Evolutionary conservation across 2,888 invertebrate species (phyloP), one percentile per base, ranked within the genome.

Genomic region (Cataglyphis cursor): DNA sequence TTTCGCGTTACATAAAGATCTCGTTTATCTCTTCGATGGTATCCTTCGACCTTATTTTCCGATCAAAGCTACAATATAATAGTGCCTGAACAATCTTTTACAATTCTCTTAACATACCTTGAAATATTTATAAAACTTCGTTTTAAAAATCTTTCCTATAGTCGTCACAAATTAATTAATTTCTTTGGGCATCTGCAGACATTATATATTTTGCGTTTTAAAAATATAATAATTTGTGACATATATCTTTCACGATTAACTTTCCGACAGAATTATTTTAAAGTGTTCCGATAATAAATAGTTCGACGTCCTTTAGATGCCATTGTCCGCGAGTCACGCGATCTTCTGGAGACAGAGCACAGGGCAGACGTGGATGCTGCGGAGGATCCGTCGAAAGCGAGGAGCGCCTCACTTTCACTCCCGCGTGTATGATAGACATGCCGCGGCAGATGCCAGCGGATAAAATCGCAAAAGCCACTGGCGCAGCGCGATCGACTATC

Each of bases 361-460:
- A 68, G 54, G 59, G 64, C 74, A 84, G 80, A 66, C 84, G 86
- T 65, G 84, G 87, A 88, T 87, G 87, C 82, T 85, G 84, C 59
- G 44, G 35, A 78, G 59, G 59, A 84, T 66, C 61, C 65, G 41
- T 85, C 85, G 81, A 64, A 61, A 54, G 70, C 65, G 28, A 62
- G 59, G n/a, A 78, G 88, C 64, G 85, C 87, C 83, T 90, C 89
- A 93, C 93, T 93, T 93, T 93, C 93, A 93, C 93, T 91, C 89
- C 86, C 87, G 78, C 57, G 61, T 51, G 64, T 80, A 41, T 87
- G 92, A 92, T 91, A 87, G 93, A 92, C 90, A 87, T 86, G 87
- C 88, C 88, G 84, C 82, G 72, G 73, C 66, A 70, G 78, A 78
- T 78, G 57, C 78, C 68, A 12, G 31, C 88, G 89, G 91, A 92